Evolutionary conservation across 1,140 invertebrate genomes (phyloP), one percentile per base, ranked within the genome.

Genomic region (Drosophila leontia): DNA sequence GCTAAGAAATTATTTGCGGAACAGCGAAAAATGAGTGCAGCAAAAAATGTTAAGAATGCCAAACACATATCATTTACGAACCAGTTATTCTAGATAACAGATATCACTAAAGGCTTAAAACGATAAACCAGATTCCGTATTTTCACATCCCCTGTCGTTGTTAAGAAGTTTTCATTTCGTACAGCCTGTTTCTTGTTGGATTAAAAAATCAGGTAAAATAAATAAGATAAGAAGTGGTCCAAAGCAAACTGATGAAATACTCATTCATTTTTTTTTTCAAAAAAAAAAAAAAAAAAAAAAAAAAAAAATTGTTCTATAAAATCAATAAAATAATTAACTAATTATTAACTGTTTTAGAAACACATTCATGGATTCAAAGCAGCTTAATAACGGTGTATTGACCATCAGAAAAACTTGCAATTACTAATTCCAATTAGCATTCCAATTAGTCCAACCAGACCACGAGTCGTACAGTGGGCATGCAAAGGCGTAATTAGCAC

Each of bases 401-500:
- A 39, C 48, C 19, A 39, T 76, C 26, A n/a, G 39, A 23, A 37
- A 39, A 69, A 34, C 7, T 17, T 39, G 53, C 53, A 37, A 34
- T 17, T 23, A 48, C 15, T 45, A 78, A 61, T 78, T 56, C 62
- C 75, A 82, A 82, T 70, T 80, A 56, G 41, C 63, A 60, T 68
- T 69, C 42, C 55, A 37, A 55, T 41, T 45, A 60, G 39, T 37
- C 19, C 15, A 53, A 45, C 34, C 39, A 17, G 53, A 35, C 51
- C 35, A 71, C 29, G 23, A 32, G 51, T 7, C 19, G 56, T 45
- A 37, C 35, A 74, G 39, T 74, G 47, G 39, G 32, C 55, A 60
- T 48, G 56, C 55, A 58, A 61, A 35, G 55, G 45, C 71, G 37
- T 59, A 78, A 83, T 83, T 80, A 67, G 59, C 35, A 17, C 70